Evolutionary conservation across 92 coral and sea anemone species (phyloP), one percentile per base, ranked within the genome.

Genomic region (Palythoa heliodiscus): DNA sequence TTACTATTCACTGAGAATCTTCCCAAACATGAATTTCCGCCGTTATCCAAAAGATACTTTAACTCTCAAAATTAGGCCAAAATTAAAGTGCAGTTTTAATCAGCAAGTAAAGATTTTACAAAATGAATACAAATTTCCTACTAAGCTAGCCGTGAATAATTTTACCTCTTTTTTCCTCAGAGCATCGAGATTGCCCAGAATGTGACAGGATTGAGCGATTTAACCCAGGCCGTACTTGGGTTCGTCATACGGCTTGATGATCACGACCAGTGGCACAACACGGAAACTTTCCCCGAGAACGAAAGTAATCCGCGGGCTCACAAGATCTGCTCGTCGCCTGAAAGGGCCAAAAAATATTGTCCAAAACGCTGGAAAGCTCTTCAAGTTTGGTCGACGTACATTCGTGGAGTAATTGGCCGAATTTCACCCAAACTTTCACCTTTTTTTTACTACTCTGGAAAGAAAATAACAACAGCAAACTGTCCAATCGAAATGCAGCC

Each of bases 311-410:
- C 88, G 6, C 73, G 20, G 67, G 98, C 98, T 38, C 86, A 86
- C 92, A 92, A 91, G 92, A 87, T 77, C 7, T 96, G 98, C 61
- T 73, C 78, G 14, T 90, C 91, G 17, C 87, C 94, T 15, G 86
- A 73, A 79, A 86, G 90, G 19, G 98, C 98, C 47, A 85, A 89
- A 67, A 83, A 50, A 20, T 74, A 86, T 73, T 96, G 98, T 54
- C 98, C 98, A 0, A 89, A 71, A 37, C 93, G 98, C 67, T 96
- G 97, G 93, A 95, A 93, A n/a, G 98, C 98, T 38, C 76, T 96
- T 23, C 90, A 91, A 88, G 91, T 86, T 78, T 96, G 98, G 98
- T 89, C 89, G 58, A 72, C 85, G 75, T 92, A 87, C 86, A 86
- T 89, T 25, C 84, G 79, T 11, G 83, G 71, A 61, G 91, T 94